Percentiles rank a stretch among this genome's conserved stretches.
Conservation (phyloP, 2,888 invertebrate species). For the Schrankia costaestrigalis region DNA sequence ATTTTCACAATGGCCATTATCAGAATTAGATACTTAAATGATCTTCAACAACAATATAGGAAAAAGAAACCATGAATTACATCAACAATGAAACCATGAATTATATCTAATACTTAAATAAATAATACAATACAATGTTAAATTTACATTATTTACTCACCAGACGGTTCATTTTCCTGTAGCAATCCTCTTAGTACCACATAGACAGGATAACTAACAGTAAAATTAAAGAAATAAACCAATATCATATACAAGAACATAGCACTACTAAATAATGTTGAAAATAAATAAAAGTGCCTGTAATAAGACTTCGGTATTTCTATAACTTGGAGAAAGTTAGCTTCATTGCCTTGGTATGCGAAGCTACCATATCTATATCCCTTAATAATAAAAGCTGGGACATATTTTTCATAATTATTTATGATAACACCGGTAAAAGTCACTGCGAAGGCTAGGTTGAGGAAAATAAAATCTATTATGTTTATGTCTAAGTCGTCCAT, state of each 20-base stretch:
- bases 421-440: constrained; percentile 82
- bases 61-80: no score
- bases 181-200: constrained; percentile 70
- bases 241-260: constrained; percentile 70
- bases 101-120: no score
- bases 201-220: constrained; percentile 71
- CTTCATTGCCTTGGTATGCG: constrained; percentile 77
- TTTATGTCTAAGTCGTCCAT: constrained; percentile 45
- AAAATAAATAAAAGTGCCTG: constrained; percentile 89
- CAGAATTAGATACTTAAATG: no score
- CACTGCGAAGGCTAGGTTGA: constrained; percentile 63
- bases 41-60: no score
- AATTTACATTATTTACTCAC: constrained; percentile 55
- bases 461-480: constrained; percentile 66
- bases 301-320: constrained; percentile 91
- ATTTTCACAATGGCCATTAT: no score
- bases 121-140: no score
- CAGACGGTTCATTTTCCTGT: constrained; percentile 66
- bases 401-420: constrained; percentile 82
- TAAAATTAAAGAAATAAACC: constrained; percentile 70
- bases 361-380: constrained; percentile 88
- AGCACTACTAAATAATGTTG: constrained; percentile 78
- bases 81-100: no score
- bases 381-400: constrained; percentile 84
- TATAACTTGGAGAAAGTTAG: constrained; percentile 64